Percentiles rank a stretch among this genome's conserved stretches.
Conservation (phyloP, 2,113 vertebrate genomes). For the Bostrychus sinensis region DNA sequence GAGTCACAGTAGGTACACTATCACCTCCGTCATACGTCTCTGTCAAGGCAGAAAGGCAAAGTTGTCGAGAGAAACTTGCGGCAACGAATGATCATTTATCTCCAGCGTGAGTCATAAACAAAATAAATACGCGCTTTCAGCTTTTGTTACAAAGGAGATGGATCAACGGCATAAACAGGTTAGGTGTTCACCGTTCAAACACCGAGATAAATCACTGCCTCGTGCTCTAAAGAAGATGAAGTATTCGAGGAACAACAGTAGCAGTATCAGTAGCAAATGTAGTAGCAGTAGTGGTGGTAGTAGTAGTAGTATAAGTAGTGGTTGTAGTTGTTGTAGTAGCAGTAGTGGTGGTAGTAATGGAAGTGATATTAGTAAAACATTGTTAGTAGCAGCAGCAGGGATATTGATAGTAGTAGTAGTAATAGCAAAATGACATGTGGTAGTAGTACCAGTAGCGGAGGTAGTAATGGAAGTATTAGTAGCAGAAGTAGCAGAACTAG, state of each 20-base stretch:
- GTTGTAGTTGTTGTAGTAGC: too few relatives aligned
- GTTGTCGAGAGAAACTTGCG: slow-evolving; percentile 29
- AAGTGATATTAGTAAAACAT: too few relatives aligned
- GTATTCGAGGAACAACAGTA: slow-evolving; percentile 12
- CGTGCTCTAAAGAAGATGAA: slow-evolving; percentile 45
- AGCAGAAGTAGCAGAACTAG: too few relatives aligned
- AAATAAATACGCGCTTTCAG: slow-evolving; percentile 55
- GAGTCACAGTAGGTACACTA: neutral
- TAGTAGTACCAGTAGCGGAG: too few relatives aligned
- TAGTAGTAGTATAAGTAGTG: too few relatives aligned
- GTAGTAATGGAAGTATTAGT: too few relatives aligned
- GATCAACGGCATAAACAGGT: slow-evolving; percentile 44
- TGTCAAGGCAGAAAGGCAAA: slow-evolving; percentile 30
- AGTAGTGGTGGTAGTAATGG: too few relatives aligned
- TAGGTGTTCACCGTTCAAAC: slow-evolving; percentile 15
- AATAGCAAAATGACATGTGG: too few relatives aligned
- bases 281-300: neutral
- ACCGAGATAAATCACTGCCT: slow-evolving; percentile 44
- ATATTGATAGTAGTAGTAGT: too few relatives aligned
- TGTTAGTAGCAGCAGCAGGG: too few relatives aligned
- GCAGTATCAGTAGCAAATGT: neutral
- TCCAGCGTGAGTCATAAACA: slow-evolving; percentile 32
- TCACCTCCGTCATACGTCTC: slow-evolving; percentile 43
- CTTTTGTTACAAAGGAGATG: slow-evolving; percentile 37
- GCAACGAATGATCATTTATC: slow-evolving; percentile 47